Base-by-base conservation (phyloP, 2,797 vertebrate species). In the Chanos chanos region DNA sequence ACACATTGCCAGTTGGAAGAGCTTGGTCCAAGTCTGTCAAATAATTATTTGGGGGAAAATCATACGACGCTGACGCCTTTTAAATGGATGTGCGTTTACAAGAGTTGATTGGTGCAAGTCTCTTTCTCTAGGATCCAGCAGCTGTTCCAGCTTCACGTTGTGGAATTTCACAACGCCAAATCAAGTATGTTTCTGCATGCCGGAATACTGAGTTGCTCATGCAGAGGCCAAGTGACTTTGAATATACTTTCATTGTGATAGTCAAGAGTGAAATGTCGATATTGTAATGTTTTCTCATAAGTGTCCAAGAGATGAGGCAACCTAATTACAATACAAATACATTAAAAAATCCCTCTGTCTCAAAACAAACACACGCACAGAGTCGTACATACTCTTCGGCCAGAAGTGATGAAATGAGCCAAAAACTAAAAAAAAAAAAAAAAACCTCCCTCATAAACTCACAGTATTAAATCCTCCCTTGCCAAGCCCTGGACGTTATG, bases 391-490 rank as follows among this genome's bases (percentile, higher is more conserved):
- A 25, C 31, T 53, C 31, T 49, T 8, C 16, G 40, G 67, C 71
- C 37, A 6, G 61, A 69, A 73, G 76, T 62, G 61, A 73, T 70
- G 60, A 63, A 50, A 51, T 60, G 41, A 62, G 62, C 67, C 61
- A 70, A 78, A 61, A 61, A 64, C 54, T 61, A 73, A 74, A 57
- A 5, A 48, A 62, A 58, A 22, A 71, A 66, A 31, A 41, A 70
- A 59, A 53, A 16, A 63, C 55, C 60, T n/a, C n/a, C 37, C 61
- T 78, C 71, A 77, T 82, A 80, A 84, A 81, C 55, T 37, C n/a
- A 10, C 66, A 80, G 79, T 73, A 82, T 73, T 85, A 85, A 87
- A 83, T 89, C 85, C 87, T 77, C 73, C 64, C 64, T 69, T 40
- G 69, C 72, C 79, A 73, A 68, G 80, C 77, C 64, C 68, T 78